Evolutionary conservation across 2,888 invertebrate species (phyloP), one percentile per base, ranked within the genome.

Genomic region (Amorpha juglandis): DNA sequence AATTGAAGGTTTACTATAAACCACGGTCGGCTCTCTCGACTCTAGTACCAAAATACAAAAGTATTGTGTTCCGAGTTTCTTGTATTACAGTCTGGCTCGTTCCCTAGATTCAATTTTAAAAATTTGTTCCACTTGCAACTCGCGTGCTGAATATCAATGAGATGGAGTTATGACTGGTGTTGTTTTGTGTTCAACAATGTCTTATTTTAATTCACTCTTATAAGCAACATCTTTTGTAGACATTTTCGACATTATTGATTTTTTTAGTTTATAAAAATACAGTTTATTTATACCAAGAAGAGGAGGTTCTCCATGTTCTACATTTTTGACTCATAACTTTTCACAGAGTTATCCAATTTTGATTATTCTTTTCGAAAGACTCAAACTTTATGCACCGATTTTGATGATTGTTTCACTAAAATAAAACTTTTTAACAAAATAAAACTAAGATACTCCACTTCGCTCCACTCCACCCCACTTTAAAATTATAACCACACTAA

Each of bases 71-170:
- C 66, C 71, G 77, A 76, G 78, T 76, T n/a, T 73, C 74, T 78
- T 78, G 83, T 88, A 83, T 85, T 84, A 78, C 78, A 76, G 81
- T 69, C 81, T 74, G 81, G 78, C 78, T 83, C 81, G 82, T 86
- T 83, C 77, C 73, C 79, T 77, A 88, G 88, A 90, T 90, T 90
- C 89, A 91, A 91, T 91, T 91, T 90, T 89, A 87, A 90, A 89
- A 90, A 89, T 89, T 90, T 91, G 89, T 86, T 89, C 81, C 85
- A 80, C 81, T 83, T 77, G 76, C 78, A 71, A 77, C 76, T 82
- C 83, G 86, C 81, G 73, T 76, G 74, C 82, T 83, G 91, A 90
- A 91, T 91, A 87, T 82, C 87, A 89, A 91, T 87, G 80, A 76
- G 71, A 42, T 69, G 70, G 77, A 87, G 83, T 88, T 90, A 90